A percentile compares a stretch with the other conserved stretches of the same genome.
These are phyloP conservation scores for Oscheius sp. DNA, from an alignment of 2,888 invertebrate species.

Conservation along the genomic window DNA sequence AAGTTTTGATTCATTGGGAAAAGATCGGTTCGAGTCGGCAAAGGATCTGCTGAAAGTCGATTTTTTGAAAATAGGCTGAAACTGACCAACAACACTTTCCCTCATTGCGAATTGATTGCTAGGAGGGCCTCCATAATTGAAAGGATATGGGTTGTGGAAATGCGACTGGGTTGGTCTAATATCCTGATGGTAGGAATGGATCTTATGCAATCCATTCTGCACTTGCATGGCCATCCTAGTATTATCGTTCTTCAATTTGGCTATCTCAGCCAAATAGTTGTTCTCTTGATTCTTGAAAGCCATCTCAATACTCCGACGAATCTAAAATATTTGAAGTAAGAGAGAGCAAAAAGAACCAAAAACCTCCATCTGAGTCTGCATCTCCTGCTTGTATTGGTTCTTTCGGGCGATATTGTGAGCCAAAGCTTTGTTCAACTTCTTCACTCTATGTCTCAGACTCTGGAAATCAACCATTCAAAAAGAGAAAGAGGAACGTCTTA, in stretches of 20 bases:
- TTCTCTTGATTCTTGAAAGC: not conserved
- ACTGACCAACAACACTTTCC: not conserved
- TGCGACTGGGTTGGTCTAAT: not conserved
- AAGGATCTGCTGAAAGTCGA: conserved; percentile 21
- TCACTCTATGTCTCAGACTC: no score
- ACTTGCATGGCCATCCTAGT: not conserved
- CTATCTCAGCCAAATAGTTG: not conserved
- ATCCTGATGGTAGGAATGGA: not conserved
- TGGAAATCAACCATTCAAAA: not conserved
- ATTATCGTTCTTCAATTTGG: not conserved
- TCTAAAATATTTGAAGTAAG: not conserved
- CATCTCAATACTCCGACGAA: no score
- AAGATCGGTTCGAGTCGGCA: not conserved
- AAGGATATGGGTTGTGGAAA: not conserved
- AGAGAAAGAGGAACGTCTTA: not conserved
- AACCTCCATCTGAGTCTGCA: conserved; percentile 1
- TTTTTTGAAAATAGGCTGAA: not conserved
- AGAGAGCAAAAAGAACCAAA: not conserved
- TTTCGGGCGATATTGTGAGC: not conserved
- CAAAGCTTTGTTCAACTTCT: no score
- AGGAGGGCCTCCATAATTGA: not conserved
- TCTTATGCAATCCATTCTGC: not conserved
- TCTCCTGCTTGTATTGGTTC: not conserved
- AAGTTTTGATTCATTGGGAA: not conserved
- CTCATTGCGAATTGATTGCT: not conserved